phyloP scores from a whole-genome alignment of 2,888 invertebrate species.

The Eutolmus rufibarbis region DNA sequence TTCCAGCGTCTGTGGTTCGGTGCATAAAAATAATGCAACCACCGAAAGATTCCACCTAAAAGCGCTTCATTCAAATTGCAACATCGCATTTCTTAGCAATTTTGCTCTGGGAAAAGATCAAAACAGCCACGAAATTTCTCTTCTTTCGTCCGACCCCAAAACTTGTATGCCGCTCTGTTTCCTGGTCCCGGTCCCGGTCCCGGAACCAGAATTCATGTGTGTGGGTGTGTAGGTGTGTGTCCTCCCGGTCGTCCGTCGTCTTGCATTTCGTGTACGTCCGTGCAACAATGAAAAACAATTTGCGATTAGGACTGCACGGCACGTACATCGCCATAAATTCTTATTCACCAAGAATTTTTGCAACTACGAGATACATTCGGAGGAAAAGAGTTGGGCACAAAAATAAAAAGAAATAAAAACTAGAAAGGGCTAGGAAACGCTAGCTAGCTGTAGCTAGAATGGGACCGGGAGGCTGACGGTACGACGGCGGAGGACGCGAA shows the following conservation, averaged over 20 bases:
- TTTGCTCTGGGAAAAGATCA: not conserved
- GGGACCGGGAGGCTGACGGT: not conserved
- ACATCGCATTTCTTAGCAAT: conserved; percentile 1
- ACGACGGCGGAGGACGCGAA: not conserved
- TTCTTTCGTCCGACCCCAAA: not conserved
- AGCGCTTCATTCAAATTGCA: conserved; percentile 10
- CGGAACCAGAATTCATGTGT: not conserved
- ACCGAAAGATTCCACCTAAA: not conserved
- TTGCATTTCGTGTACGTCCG: not conserved
- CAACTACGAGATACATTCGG: not conserved
- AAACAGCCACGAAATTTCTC: not conserved
- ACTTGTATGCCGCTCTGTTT: not conserved
- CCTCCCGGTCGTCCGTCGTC: not conserved
- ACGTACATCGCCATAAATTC: conserved; percentile 31
- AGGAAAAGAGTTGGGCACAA: not conserved
- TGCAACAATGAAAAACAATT: conserved; percentile 36
- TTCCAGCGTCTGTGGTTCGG: not conserved
- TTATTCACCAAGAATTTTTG: conserved; percentile 26
- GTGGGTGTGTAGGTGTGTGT: not conserved
- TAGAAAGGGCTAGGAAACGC: not conserved
- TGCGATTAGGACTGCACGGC: conserved; percentile 25
- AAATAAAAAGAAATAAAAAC: not conserved
- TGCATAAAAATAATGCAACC: not conserved
- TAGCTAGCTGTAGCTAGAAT: not conserved
- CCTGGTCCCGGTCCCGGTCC: not conserved